These are phyloP conservation scores for Lophotriccus pileatus DNA, from an alignment of 2,797 vertebrate genomes.

Conservation along the genomic window DNA sequence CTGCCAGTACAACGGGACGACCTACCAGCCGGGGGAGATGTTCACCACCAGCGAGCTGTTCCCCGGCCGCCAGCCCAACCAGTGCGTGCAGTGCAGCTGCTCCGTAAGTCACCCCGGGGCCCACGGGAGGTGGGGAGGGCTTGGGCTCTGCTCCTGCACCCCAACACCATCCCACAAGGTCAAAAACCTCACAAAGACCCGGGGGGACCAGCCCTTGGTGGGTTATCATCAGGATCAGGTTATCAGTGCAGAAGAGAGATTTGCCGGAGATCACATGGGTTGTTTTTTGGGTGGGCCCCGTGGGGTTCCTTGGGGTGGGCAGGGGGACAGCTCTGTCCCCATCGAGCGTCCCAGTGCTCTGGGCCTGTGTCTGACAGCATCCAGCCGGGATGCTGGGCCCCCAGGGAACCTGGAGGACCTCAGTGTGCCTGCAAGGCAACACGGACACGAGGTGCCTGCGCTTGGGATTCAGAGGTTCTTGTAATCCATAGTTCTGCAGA, in stretches of 20 bases:
- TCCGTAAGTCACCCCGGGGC: slow-evolving; percentile 77
- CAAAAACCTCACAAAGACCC: neutral
- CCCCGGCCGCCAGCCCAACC: slow-evolving; percentile 85
- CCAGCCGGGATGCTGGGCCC: neutral
- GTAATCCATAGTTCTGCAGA: neutral
- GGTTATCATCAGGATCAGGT: neutral
- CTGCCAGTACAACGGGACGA: slow-evolving; percentile 89
- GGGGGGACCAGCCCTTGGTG: neutral
- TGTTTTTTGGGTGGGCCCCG: neutral
- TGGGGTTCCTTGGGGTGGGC: neutral
- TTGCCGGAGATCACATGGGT: neutral
- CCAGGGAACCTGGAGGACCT: neutral
- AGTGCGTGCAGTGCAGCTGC: slow-evolving; percentile 95
- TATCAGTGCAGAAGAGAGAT: neutral
- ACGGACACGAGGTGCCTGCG: accelerated
- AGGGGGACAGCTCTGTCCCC: neutral
- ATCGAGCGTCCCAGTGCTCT: neutral
- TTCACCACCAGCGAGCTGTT: slow-evolving; percentile 88
- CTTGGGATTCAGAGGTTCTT: neutral
- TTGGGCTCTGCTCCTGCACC: neutral
- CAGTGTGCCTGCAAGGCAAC: neutral
- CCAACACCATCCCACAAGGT: neutral
- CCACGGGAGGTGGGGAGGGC: accelerated
- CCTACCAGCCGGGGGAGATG: slow-evolving; percentile 89
- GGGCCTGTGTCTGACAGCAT: neutral